A percentile compares a stretch with the other conserved stretches of the same genome.
phyloP scores from a whole-genome alignment of 1,140 invertebrate species.

The Nasonia longicornis region DNA sequence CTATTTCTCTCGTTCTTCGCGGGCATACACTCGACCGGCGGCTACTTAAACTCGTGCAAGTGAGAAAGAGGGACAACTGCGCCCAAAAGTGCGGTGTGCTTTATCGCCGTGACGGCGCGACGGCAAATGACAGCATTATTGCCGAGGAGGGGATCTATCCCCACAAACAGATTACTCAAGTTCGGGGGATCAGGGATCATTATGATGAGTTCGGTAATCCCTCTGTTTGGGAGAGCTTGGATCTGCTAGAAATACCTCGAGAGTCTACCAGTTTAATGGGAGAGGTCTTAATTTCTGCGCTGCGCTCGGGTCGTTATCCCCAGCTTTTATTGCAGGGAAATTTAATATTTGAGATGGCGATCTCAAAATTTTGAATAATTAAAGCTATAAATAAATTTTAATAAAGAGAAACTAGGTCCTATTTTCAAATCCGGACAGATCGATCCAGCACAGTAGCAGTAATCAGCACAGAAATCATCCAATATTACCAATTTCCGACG shows the following conservation, averaged over 20 bases:
- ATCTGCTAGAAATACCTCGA: conserved; percentile 20
- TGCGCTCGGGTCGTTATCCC: background rate
- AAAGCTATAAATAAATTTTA: no score
- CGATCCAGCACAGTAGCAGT: no score
- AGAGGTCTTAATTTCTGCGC: conserved; percentile 11
- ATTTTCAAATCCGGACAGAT: no score
- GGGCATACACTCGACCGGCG: background rate
- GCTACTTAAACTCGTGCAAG: background rate
- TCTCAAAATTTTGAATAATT: no score
- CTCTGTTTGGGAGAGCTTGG: conserved; percentile 17
- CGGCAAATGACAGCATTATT: conserved; percentile 42
- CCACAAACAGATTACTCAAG: background rate
- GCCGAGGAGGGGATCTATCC: background rate
- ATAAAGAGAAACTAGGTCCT: no score
- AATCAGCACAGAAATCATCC: background rate
- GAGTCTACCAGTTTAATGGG: background rate
- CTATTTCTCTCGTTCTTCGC: conserved; percentile 16
- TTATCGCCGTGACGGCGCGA: conserved; percentile 29
- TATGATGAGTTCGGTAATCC: conserved; percentile 30
- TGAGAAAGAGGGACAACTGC: conserved; percentile 5
- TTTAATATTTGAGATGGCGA: no score
- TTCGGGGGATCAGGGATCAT: background rate
- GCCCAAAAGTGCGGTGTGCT: background rate
- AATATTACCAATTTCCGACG: background rate
- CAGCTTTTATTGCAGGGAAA: background rate